Percentiles rank a stretch among this genome's conserved stretches.
Evolutionary conservation across 2,113 vertebrate species (phyloP).

Genomic region (Tupaia chinensis): DNA sequence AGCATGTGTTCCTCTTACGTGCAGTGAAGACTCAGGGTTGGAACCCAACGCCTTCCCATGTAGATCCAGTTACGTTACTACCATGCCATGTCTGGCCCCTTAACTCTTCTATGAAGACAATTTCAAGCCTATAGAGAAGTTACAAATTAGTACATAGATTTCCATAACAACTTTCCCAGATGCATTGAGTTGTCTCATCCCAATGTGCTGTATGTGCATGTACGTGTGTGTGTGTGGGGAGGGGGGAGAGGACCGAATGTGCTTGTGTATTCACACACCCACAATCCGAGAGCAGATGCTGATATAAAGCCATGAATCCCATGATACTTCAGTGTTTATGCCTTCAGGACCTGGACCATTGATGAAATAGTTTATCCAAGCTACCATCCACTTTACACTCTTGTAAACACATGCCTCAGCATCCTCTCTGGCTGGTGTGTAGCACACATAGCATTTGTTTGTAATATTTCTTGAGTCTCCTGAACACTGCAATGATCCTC

Average conservation of each 20-base stretch:
- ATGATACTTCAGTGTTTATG: neutral
- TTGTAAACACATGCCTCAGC: neutral
- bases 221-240: neutral
- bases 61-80: no score
- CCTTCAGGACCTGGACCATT: neutral
- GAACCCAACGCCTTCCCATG: no score
- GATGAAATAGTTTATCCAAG: neutral
- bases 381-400: no score
- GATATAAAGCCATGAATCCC: accelerated
- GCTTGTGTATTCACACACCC: no score
- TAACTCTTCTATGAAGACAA: neutral
- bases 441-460: neutral
- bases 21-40: no score
- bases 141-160: neutral
- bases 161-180: accelerated
- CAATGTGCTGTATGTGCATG: neutral
- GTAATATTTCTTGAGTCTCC: neutral
- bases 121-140: neutral
- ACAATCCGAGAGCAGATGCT: neutral
- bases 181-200: neutral
- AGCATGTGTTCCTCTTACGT: no score
- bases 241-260: neutral
- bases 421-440: neutral
- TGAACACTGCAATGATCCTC: neutral
- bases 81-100: no score